Conservation (phyloP, 2,888 invertebrate species). For the Didymodactylos carnosus region DNA sequence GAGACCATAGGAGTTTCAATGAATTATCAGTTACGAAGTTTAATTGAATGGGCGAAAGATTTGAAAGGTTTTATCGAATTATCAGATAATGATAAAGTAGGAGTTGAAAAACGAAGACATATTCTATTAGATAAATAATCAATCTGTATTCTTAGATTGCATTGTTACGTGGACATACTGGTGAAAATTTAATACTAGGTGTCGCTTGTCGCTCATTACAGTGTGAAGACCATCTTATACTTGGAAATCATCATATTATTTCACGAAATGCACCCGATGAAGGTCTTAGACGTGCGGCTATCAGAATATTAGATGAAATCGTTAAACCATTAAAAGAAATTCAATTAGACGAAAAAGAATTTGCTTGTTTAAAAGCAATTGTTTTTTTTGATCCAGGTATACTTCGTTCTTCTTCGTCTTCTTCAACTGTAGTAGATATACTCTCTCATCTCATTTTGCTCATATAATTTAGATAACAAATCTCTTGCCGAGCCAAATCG, state of each 20-base stretch:
- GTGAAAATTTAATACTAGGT: slow-evolving; percentile 74
- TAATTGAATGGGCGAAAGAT: slow-evolving; percentile 36
- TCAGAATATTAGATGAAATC: slow-evolving; percentile 81
- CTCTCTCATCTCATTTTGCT: no score
- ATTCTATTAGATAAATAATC: not conserved
- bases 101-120: not conserved
- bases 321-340: slow-evolving; percentile 80
- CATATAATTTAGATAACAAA: slow-evolving; percentile 5
- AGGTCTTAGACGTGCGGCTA: slow-evolving; percentile 66
- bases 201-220: slow-evolving; percentile 77
- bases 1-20: slow-evolving; percentile 70
- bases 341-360: slow-evolving; percentile 87
- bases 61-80: slow-evolving; percentile 34
- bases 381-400: slow-evolving; percentile 94
- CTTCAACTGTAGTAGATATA: no score
- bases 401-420: no score
- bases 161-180: slow-evolving; percentile 77
- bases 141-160: slow-evolving; percentile 49
- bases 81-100: slow-evolving; percentile 32
- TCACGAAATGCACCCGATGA: slow-evolving; percentile 42
- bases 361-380: slow-evolving; percentile 89
- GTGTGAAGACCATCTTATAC: slow-evolving; percentile 65
- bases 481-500: slow-evolving; percentile 8
- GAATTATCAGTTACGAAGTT: slow-evolving; percentile 33
- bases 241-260: slow-evolving; percentile 89